Evolutionary conservation across 2,888 invertebrate species (phyloP), one percentile per base, ranked within the genome.

Genomic region (Apoda limacodes): DNA sequence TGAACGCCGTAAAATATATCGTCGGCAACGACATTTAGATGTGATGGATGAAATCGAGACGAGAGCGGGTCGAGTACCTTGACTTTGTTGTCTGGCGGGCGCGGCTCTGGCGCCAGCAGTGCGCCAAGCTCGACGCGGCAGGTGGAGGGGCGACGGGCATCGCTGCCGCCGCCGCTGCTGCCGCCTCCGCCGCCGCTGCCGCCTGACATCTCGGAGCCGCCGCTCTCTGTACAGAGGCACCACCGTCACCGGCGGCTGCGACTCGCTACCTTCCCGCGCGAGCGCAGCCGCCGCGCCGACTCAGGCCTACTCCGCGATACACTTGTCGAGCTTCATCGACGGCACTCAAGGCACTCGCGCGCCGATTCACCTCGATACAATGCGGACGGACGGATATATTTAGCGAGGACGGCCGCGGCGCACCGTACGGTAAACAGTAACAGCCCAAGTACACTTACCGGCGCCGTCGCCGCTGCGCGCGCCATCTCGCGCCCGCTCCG

Each of bases 71-170:
- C n/a, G 28, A 82, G 59, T 74, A 89, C 89, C 85, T 89, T 89
- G 56, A 89, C 88, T 78, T 89, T 89, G 64, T 87, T 88, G 75
- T 88, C 88, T 52, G 82, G 82, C 46, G 82, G 81, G 46, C 87
- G 86, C 64, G 86, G 87, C 64, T 87, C 87, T 48, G 86, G 74
- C 58, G 84, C 84, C 60, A 84, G 81, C 54, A 83, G 81, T 59
- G 82, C 72, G 48, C 86, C 86, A 65, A 88, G 83, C 66, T 88
- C 87, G 48, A 80, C 75, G 65, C 78, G 69, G 60, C 81, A 72
- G 50, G 78, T 75, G 69, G 76, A 69, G 53, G 72, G 62, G 50
- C 74, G 72, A 37, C 70, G 63, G 46, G 31, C 13, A 27, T 13
- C 27, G 49, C 42, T 54, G 49, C 46, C 45, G 43, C 37, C 39